Evolutionary conservation across 1,140 invertebrate genomes (phyloP), one percentile per base, ranked within the genome.

Genomic region (Dendroctonus valens): DNA sequence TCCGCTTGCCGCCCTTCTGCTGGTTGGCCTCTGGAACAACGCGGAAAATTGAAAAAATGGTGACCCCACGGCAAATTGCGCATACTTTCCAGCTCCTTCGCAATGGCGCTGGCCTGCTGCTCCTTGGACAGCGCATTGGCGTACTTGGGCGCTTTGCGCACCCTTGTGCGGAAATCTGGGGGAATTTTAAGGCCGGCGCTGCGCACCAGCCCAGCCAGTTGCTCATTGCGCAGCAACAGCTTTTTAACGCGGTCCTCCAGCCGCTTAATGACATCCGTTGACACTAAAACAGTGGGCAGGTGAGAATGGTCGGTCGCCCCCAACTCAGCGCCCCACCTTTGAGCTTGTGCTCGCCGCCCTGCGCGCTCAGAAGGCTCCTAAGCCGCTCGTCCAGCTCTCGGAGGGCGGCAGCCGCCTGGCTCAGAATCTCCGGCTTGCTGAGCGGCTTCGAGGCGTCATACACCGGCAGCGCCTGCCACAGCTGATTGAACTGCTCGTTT

Each of bases 371-470:
- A 3, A 26, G 26, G 26, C 26, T 3, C 3, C 26, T 26, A 3
- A 26, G 26, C 26, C 26, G 26, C 26, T 75, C 71, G 72, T 83
- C 78, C 5, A 83, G 72, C 57, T 81, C 75, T 55, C 76, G 72
- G 15, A 85, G 83, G 67, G 79, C 79, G 59, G 72, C 72, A 26
- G 77, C 69, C 12, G 82, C 77, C 69, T 79, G 75, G 62, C 75
- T 74, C 6, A 84, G 69, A 44, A 83, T 81, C 48, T 81, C 79
- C n/a, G 81, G 74, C 76, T 82, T 82, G n/a, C n/a, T n/a, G n/a
- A 75, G 58, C 6, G 71, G 77, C 7, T 76, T 61, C 5, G 81
- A 76, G 11, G 81, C 79, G 68, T 82, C 79, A 70, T 81, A 77
- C 51, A 76, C 77, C 7, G 83, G 83, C 9, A 85, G 70, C 6